Evolutionary conservation across 1,140 invertebrate species (phyloP), one percentile per base, ranked within the genome.

Genomic region (Trachymyrmex cornetzi): DNA sequence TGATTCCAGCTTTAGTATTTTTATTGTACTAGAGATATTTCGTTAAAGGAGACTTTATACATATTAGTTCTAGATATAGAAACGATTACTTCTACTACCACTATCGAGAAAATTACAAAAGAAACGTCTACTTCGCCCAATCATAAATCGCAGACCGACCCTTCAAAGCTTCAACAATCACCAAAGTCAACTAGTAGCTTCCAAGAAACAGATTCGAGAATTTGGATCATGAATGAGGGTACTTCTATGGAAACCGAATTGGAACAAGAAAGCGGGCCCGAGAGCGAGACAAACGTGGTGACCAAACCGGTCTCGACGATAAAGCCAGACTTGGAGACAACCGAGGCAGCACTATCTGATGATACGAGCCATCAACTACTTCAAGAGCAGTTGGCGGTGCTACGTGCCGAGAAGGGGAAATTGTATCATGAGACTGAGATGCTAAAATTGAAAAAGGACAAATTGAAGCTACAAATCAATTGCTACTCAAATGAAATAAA

Each of bases 381-480:
- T 6, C 90, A 94, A 12, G 94, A 95, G 85, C 94, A 95, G 77
- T 48, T 95, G 12, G 92, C 91, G 0, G 94, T 95, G 0, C 85
- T 95, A 3, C 90, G 93, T 7, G 93, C 94, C 0, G 94, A 95
- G 48, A 93, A 93, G 19, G 91, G 86, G 3, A 95, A 95, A 88
- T 61, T 95, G 7, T 90, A 91, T 75, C 93, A 93, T 7, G 95
- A 95, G 81, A 95, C 94, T 38, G 94, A 95, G 72, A 92, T 95
- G 87, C 67, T 95, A 0, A 95, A 95, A 59, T 85, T 95, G 24
- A 95, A 94, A 30, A 94, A 94, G 66, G 91, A 93, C 63, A 94
- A 94, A 38, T 79, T 94, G 16, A 93, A 92, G 69, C 61, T 94
- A 38, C 93, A 94, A 48, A 94, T 94, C 16, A 91, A 90, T 85